phyloP scores from a whole-genome alignment of 2,797 vertebrate species.

The Eupleurogrammus muticus region DNA sequence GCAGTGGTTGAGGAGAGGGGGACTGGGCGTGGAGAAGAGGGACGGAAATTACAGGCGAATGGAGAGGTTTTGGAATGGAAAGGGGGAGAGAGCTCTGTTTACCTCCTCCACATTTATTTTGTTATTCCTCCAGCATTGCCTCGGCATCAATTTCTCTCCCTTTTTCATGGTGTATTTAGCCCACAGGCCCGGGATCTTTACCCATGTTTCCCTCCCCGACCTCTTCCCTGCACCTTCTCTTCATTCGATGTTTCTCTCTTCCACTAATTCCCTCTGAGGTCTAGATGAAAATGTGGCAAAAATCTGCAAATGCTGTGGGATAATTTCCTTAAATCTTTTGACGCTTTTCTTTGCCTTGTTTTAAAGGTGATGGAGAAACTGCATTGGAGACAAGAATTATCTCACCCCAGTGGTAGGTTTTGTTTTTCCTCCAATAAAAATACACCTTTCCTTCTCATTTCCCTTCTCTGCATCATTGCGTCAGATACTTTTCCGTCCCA shows the following conservation, averaged over 20 bases:
- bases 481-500: background rate
- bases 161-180: conserved; percentile 20
- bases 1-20: conserved; percentile 19
- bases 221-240: background rate
- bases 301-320: background rate
- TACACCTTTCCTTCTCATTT: background rate
- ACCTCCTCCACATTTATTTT: conserved; percentile 15
- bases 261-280: conserved; percentile 18
- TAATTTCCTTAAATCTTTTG: background rate
- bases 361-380: conserved; percentile 12
- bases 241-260: conserved; percentile 19
- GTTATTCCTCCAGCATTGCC: background rate
- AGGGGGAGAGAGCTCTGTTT: conserved; percentile 21
- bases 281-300: conserved; percentile 29
- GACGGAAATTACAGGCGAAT: conserved; percentile 32
- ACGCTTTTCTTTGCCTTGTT: conserved; percentile 10
- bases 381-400: conserved; percentile 15
- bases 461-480: background rate
- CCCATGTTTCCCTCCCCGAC: conserved; percentile 17
- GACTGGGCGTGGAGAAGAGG: conserved; percentile 11
- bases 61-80: conserved; percentile 29
- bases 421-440: background rate
- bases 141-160: conserved; percentile 23
- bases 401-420: background rate
- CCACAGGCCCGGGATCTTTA: conserved; percentile 17